phyloP scores from a whole-genome alignment of 35 echinoderm and acorn worm species.

The Lytechinus pictus region DNA sequence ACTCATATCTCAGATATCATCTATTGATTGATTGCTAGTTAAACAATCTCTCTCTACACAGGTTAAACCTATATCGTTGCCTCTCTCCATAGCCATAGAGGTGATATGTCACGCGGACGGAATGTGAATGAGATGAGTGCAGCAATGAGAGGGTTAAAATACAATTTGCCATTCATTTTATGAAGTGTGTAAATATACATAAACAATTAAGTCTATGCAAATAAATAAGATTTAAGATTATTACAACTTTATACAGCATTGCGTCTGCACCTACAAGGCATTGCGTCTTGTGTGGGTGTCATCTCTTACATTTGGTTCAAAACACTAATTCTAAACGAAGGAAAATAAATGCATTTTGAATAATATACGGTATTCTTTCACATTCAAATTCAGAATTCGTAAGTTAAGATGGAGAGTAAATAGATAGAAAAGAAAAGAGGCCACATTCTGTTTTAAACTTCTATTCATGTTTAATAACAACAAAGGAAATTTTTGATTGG shows the following conservation, averaged over 20 bases:
- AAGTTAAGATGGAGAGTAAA: no score
- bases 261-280: background rate
- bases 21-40: background rate
- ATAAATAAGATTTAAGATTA: background rate
- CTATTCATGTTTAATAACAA: no score
- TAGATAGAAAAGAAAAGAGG: no score
- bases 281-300: background rate
- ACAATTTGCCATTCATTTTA: background rate
- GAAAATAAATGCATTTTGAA: no score
- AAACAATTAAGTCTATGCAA: background rate
- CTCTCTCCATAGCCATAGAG: background rate
- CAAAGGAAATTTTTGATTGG: no score
- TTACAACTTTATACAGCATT: background rate
- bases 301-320: no score
- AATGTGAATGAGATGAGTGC: background rate
- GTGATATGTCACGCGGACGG: background rate
- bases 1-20: background rate
- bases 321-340: no score
- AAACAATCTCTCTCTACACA: background rate
- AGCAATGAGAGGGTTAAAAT: background rate
- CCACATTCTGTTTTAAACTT: no score
- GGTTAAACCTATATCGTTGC: background rate
- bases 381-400: no score
- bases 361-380: no score
- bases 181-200: conserved; percentile 1